Conservation (phyloP, 2,113 vertebrate genomes). For the Rhombomys opimus region DNA sequence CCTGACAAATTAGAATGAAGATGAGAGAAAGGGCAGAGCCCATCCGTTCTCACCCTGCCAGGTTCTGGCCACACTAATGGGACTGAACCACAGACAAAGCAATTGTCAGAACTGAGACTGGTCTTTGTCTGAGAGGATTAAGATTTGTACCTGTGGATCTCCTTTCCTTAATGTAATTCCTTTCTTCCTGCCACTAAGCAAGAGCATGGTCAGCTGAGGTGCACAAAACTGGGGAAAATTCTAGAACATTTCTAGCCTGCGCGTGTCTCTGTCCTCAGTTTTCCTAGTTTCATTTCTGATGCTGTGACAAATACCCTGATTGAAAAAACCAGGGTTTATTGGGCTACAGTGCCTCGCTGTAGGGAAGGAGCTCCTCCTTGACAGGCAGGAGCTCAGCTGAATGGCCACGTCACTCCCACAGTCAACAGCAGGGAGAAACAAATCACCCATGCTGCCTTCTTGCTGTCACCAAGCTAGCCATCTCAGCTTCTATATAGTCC, state of each 20-base stretch:
- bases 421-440: background rate
- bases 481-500: background rate
- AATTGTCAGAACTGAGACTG: background rate
- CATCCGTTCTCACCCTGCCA: accelerated
- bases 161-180: background rate
- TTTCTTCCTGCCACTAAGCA: background rate
- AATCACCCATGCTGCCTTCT: background rate
- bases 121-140: background rate
- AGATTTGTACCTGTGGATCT: background rate
- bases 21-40: background rate
- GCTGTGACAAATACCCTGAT: background rate
- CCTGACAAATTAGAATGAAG: background rate
- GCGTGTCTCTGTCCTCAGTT: background rate
- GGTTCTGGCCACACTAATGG: background rate
- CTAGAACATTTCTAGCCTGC: background rate
- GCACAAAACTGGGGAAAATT: background rate
- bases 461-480: background rate
- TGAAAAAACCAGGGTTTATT: background rate
- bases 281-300: background rate
- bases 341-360: background rate
- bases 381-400: background rate
- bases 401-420: background rate
- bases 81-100: accelerated
- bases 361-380: background rate
- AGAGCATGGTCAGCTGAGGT: background rate